Percentiles rank a stretch among this genome's conserved stretches.
Conservation (phyloP, 1,140 invertebrate genomes). For the Zaprionus camerounensis region DNA sequence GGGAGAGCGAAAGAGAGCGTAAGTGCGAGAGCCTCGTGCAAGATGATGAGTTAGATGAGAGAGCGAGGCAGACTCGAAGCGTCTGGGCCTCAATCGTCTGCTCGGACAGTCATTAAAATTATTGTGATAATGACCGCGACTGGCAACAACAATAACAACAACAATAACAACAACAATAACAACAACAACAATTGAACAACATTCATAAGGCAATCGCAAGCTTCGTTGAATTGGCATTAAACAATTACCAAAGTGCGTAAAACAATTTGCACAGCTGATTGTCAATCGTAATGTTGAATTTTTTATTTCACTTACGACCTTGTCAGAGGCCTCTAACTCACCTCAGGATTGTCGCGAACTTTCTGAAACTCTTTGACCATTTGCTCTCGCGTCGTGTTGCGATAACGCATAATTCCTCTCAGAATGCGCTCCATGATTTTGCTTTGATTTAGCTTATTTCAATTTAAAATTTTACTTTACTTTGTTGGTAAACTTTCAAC, state of each 20-base stretch:
- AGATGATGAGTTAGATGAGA: neutral
- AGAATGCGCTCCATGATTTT: constrained; percentile 92
- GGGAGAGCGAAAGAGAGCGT: neutral
- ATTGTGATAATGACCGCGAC: constrained; percentile 37
- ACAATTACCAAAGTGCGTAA: neutral
- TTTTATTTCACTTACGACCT: constrained; percentile 17
- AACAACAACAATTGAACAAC: constrained; percentile 14
- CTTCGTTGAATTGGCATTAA: constrained; percentile 19
- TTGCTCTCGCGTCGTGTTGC: constrained; percentile 90
- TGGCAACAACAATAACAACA: constrained; percentile 15
- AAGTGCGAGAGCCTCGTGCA: constrained; percentile 5
- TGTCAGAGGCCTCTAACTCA: constrained; percentile 85
- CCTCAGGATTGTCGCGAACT: constrained; percentile 94
- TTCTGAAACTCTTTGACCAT: constrained; percentile 96
- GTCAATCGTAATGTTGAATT: constrained; percentile 42
- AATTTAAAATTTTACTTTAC: constrained; percentile 53
- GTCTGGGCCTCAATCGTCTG: constrained; percentile 20
- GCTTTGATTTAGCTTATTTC: constrained; percentile 9
- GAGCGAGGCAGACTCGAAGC: constrained; percentile 10
- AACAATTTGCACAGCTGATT: constrained; percentile 11
- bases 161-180: constrained; percentile 25
- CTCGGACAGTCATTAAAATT: constrained; percentile 22
- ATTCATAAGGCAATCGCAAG: constrained; percentile 44
- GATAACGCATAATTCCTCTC: constrained; percentile 94
- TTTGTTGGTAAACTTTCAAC: constrained; percentile 44